These are phyloP conservation scores for Colostygia pectinataria DNA, from an alignment of 2,888 invertebrate species.

Conservation along the genomic window DNA sequence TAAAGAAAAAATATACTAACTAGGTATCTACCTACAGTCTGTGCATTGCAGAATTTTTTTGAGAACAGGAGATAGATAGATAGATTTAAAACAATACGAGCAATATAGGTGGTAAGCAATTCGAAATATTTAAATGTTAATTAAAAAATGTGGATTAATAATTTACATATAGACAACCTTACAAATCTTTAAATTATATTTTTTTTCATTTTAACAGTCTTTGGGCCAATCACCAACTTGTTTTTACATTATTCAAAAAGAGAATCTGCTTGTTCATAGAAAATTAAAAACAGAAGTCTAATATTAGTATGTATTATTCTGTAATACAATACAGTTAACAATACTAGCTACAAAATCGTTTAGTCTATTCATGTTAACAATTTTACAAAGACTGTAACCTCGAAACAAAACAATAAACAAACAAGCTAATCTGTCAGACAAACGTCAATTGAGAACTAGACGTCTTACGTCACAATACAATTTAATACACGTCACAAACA, in stretches of 20 bases:
- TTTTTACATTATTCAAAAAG: no score
- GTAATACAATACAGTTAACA: neutral
- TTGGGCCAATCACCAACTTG: no score
- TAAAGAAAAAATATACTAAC: slow-evolving; percentile 18
- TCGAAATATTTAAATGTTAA: no score
- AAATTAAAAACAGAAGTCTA: no score
- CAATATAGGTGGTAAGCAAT: no score
- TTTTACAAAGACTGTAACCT: slow-evolving; percentile 19
- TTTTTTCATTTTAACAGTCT: no score
- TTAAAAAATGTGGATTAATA: no score
- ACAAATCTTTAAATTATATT: no score
- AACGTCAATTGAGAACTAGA: slow-evolving; percentile 42
- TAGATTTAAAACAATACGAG: neutral
- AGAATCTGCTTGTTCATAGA: no score
- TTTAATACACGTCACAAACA: slow-evolving; percentile 58
- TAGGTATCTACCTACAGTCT: slow-evolving; percentile 8
- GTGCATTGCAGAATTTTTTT: slow-evolving; percentile 12
- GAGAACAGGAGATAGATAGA: neutral
- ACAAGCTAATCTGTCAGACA: slow-evolving; percentile 40
- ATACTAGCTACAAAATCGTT: neutral
- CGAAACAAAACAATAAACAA: slow-evolving; percentile 30
- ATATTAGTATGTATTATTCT: no score
- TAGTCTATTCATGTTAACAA: neutral
- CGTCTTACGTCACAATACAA: slow-evolving; percentile 53
- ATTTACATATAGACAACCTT: no score